Evolutionary conservation across 2,113 vertebrate genomes (phyloP), one percentile per base, ranked within the genome.

Genomic region (Marmota monax): DNA sequence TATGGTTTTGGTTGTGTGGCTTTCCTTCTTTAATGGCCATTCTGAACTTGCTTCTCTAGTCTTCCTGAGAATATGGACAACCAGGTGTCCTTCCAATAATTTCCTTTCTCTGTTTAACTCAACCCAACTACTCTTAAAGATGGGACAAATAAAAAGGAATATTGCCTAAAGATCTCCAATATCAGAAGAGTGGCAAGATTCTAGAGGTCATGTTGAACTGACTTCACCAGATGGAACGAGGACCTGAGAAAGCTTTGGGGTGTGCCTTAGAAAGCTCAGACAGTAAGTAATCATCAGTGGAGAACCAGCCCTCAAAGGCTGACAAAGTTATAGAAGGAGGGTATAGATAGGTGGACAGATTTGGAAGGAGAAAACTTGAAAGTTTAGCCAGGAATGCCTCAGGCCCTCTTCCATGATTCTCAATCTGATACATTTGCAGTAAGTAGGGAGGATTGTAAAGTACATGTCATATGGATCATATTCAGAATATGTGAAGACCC

Each of bases 41-140:
- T 53, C 69, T 79, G n/a, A 77, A 32, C 80, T 18, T 58, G 45
- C 72, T 88, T 86, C 22, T 69, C 45, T 39, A 37, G 61, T 61
- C 51, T 86, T 73, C 51, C 23, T 13, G 25, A 82, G 29, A 20
- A 67, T 27, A 12, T 73, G 84, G 63, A 37, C 48, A 61, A 39
- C 1, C 39, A 56, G 10, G 45, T 84, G 17, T 53, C 4, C 34
- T 51, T 76, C 51, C 48, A 69, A 14, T 53, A 42, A 27, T 42
- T 90, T 45, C 73, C 11, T 77, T 69, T 96, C 53, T 94, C 70
- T 76, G 14, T 80, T 83, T 94, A 67, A 61, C 11, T 53, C 29
- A 86, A 37, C 7, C 25, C 34, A 61, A 32, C 7, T 94, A 61
- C 53, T 79, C 6, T 63, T 61, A 83, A 96, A 92, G 61, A 14